Evolutionary conservation across 2,888 invertebrate species (phyloP).

Genomic region (Zaprionus obscuricornis): DNA sequence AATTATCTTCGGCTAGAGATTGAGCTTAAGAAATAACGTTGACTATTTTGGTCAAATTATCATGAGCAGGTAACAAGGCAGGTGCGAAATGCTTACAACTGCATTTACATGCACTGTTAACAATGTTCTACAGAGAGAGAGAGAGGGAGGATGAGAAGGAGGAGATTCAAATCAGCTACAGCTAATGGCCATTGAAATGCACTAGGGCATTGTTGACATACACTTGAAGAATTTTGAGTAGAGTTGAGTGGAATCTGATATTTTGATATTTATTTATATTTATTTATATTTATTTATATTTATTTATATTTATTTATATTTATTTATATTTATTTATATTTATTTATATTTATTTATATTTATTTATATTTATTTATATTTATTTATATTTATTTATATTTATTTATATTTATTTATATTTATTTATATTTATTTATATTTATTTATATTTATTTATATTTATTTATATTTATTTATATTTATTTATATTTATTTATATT

Average conservation of each 20-base stretch:
- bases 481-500: no score
- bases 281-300: no score
- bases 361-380: no score
- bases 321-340: no score
- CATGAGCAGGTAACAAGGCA: slow-evolving; percentile 49
- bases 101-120: slow-evolving; percentile 51
- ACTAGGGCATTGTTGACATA: not conserved
- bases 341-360: no score
- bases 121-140: slow-evolving; percentile 29
- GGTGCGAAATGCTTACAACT: slow-evolving; percentile 68
- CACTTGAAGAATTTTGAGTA: not conserved
- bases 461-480: no score
- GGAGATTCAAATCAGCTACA: slow-evolving; percentile 5
- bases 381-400: no score
- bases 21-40: slow-evolving; percentile 5
- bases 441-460: no score
- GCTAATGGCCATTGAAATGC: slow-evolving; percentile 41
- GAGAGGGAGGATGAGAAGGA: slow-evolving; percentile 24
- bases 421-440: no score
- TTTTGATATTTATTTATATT: no score
- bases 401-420: no score
- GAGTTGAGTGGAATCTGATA: not conserved
- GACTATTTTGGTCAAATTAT: slow-evolving; percentile 47
- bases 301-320: no score
- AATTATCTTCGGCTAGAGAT: slow-evolving; percentile 14